A percentile compares a stretch with the other conserved stretches of the same genome.
Evolutionary conservation across 2,797 vertebrate genomes (phyloP).

Genomic region (Acestrorhynchus altus): DNA sequence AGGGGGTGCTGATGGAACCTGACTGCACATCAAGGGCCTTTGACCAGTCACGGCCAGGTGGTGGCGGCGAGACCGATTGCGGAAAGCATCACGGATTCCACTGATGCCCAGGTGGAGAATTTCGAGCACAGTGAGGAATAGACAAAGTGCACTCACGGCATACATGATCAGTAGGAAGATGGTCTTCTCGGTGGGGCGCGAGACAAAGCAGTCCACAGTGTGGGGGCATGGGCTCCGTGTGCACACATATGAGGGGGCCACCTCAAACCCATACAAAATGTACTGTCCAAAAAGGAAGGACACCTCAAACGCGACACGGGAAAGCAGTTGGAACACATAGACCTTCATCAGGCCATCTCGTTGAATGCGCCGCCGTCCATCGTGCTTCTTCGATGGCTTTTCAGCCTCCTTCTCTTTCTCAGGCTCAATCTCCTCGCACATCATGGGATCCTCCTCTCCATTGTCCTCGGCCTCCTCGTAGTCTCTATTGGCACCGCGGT

Average conservation of each 20-base stretch:
- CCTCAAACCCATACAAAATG: slow-evolving; percentile 86
- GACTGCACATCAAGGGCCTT: slow-evolving; percentile 71
- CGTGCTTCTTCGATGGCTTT: slow-evolving; percentile 79
- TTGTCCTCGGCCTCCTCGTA: slow-evolving; percentile 92
- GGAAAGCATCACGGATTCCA: slow-evolving; percentile 83
- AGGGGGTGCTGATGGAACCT: slow-evolving; percentile 83
- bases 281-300: slow-evolving; percentile 91
- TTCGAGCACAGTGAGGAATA: slow-evolving; percentile 87
- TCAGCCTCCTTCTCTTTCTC: slow-evolving; percentile 79
- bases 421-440: slow-evolving; percentile 85
- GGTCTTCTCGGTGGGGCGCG: slow-evolving; percentile 91
- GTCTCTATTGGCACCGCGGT: slow-evolving; percentile 81
- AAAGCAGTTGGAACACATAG: slow-evolving; percentile 86
- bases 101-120: slow-evolving; percentile 88
- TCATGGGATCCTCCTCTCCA: slow-evolving; percentile 92
- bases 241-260: slow-evolving; percentile 85
- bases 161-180: slow-evolving; percentile 94
- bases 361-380: slow-evolving; percentile 88
- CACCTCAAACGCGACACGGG: slow-evolving; percentile 82
- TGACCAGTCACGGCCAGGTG: slow-evolving; percentile 39
- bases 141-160: slow-evolving; percentile 84
- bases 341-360: slow-evolving; percentile 90
- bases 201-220: slow-evolving; percentile 90
- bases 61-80: slow-evolving; percentile 30
- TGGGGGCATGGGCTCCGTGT: slow-evolving; percentile 88